Base-by-base conservation (phyloP, 2,113 vertebrate species). In the Megaptera novaeangliae region DNA sequence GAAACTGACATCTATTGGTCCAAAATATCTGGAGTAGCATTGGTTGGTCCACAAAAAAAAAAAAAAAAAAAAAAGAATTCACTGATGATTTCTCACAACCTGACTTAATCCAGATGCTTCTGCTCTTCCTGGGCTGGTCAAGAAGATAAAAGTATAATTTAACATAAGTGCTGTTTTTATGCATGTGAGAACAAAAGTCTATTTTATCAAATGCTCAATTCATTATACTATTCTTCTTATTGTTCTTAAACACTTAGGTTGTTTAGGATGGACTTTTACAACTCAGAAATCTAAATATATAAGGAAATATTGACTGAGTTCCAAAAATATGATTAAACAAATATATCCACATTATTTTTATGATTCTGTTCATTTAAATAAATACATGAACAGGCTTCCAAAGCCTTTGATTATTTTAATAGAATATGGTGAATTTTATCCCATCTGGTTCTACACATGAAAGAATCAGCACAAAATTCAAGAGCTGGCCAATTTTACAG, bases 401-500 rank as follows among this genome's bases (percentile, higher is more conserved):
- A 93, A 94, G 25, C 12, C 59, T 94, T 91, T 95, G 78, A 75
- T 96, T 92, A 87, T 95, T 92, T 95, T 94, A 92, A 94, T 61
- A 88, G 39, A 94, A 93, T 57, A 74, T 1, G 23, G 49, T 69
- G 20, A 95, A 77, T 92, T 88, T 88, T 77, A 92, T 85, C 8
- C 55, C 25, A 29, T 68, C 36, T 92, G 46, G 10, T 71, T 84
- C 41, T 91, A 77, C 36, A 93, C 44, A 84, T 87, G 39, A 92
- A 98, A 94, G 57, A 92, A 93, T 66, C 49, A 91, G 78, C 71
- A 93, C 29, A 94, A 94, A 96, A 88, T 77, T 9, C 15, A 84
- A 95, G 89, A 97, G 80, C 72, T 92, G 92, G 49, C 85, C 75
- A 94, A 94, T 98, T 96, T 98, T 92, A 77, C 75, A 96, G 96